Evolutionary conservation across 2,797 vertebrate genomes (phyloP).

Genomic region (Oreortyx pictus): DNA sequence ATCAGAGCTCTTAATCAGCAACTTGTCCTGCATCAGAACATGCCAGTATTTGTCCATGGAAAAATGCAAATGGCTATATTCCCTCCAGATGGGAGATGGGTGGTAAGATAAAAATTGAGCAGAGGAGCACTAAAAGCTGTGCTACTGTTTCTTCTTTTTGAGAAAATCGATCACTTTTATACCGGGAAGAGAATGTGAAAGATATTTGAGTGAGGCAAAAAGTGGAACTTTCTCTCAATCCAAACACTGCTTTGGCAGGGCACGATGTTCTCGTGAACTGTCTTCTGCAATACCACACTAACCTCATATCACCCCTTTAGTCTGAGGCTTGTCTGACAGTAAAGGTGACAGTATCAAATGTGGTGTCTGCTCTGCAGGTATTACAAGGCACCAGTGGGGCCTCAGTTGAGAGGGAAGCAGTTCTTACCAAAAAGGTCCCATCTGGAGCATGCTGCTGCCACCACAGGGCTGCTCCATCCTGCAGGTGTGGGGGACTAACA

Average conservation of each 20-base stretch:
- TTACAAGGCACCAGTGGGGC: neutral
- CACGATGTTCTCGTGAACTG: rapidly evolving
- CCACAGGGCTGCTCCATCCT: neutral
- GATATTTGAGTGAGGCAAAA: neutral
- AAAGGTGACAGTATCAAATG: neutral
- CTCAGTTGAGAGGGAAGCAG: neutral
- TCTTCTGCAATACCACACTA: neutral
- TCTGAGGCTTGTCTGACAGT: neutral
- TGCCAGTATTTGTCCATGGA: neutral
- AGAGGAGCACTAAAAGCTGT: neutral
- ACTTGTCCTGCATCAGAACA: neutral
- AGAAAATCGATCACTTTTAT: neutral
- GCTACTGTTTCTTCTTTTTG: neutral
- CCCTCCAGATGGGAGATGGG: neutral
- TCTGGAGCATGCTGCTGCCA: neutral
- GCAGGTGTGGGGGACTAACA: neutral
- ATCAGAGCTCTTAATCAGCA: slow-evolving; percentile 6
- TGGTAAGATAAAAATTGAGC: neutral
- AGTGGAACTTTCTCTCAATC: neutral
- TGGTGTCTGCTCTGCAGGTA: neutral
- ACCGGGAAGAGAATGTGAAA: neutral
- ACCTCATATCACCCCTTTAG: neutral
- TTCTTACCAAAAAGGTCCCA: neutral
- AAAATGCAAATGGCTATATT: neutral
- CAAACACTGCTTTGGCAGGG: neutral